phyloP scores from a whole-genome alignment of 2,888 invertebrate species.

The Sesia bembeciformis region DNA sequence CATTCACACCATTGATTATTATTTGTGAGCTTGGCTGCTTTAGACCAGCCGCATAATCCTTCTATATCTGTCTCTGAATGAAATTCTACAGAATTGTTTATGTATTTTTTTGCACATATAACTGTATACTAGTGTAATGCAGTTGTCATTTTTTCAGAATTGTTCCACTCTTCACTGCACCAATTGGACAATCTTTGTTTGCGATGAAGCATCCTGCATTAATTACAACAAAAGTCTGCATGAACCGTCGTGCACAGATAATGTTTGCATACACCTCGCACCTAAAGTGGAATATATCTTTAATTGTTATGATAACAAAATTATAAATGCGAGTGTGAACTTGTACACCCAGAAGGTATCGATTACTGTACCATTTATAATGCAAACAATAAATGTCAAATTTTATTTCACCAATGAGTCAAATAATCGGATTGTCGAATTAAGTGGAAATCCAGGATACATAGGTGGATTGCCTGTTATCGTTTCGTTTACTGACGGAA shows the following conservation, averaged over 20 bases:
- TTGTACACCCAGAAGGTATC: conserved; percentile 33
- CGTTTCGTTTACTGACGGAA: conserved; percentile 35
- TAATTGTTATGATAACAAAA: conserved; percentile 39
- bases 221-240: conserved; percentile 38
- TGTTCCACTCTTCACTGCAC: conserved; percentile 48
- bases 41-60: too few species aligned
- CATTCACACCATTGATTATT: neutral
- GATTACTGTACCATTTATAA: conserved; percentile 23
- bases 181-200: conserved; percentile 45
- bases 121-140: too few species aligned
- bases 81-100: too few species aligned
- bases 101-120: neutral
- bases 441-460: conserved; percentile 88
- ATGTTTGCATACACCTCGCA: conserved; percentile 40
- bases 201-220: conserved; percentile 31
- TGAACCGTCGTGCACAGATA: conserved; percentile 41
- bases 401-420: conserved; percentile 43
- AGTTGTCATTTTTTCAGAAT: conserved; percentile 36
- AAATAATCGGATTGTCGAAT: conserved; percentile 26
- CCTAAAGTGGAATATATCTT: conserved; percentile 45
- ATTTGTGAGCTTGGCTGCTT: too few species aligned
- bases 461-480: conserved; percentile 77
- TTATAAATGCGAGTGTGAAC: conserved; percentile 44
- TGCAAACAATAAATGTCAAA: conserved; percentile 41
- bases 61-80: too few species aligned